Evolutionary conservation across 2,888 invertebrate species (phyloP), one percentile per base, ranked within the genome.

Genomic region (Hipparchia semele): DNA sequence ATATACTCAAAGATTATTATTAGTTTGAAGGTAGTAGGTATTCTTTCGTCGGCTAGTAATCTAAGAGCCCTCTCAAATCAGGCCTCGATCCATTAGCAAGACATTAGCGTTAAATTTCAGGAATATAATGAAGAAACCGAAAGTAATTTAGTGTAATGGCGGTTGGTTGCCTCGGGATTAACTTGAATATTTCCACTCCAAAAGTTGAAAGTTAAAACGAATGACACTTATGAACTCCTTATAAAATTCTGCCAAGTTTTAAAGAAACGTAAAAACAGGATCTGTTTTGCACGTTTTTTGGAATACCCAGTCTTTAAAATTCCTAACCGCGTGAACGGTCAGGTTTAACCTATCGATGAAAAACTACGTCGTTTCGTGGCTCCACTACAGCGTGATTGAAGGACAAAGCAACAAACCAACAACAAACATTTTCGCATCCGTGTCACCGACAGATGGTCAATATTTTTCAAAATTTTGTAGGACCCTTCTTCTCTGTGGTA

Each of bases 41-140:
- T 45, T 56, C 45, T 65, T 53, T 53, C 56, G 13, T 68, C 61
- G 60, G 61, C 49, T 58, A 53, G 72, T 70, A 74, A 76, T 68
- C 69, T 73, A 69, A 76, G 70, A 73, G 45, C 7, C 62, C 68
- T 72, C 76, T 74, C 61, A 56, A 62, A 61, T 71, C 65, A 68
- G 66, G 66, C 62, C 66, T 72, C 70, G 62, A 72, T 69, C 74
- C 76, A 76, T 76, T 76, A 76, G 74, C 72, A 66, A 66, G 62
- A 74, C 72, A 73, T 74, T 74, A 74, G 71, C 73, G 59, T 74
- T 73, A 74, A 74, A 76, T 73, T 74, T 73, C 67, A 68, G 45
- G 45, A 54, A 66, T 73, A 72, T 72, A 75, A 72, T 70, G 74
- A 75, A 75, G 70, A 75, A 74, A 70, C 60, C 61, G 51, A 74